Evolutionary conservation across 2,113 vertebrate genomes (phyloP), one percentile per base, ranked within the genome.

Genomic region (Delphinapterus leucas): DNA sequence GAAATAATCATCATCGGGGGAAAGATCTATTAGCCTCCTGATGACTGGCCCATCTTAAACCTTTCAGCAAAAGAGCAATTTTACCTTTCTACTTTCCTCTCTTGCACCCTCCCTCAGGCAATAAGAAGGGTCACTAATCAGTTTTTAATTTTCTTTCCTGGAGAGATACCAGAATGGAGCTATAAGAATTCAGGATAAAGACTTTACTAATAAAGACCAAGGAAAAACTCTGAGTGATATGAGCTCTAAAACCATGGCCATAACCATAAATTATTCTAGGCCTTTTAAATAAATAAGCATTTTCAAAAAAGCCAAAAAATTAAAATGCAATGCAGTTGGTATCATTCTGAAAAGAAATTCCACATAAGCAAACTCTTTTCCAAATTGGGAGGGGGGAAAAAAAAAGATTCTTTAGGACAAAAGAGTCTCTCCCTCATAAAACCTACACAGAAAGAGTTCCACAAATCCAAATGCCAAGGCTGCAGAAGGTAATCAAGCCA

Each of bases 61-160:
- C 74, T 93, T 93, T 88, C 79, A 65, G 88, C 1, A 7, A 91
- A 97, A 96, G 38, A 61, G 68, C 83, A 95, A 55, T 90, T 96
- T 89, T 85, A 84, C 81, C 76, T 96, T 91, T 82, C 85, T 85
- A 38, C 44, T 79, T 41, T 93, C 61, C 88, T 92, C 88, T 71
- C 58, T 25, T 4, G 14, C 15, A 80, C 31, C 47, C 60, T 74
- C 55, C 91, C 58, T 80, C 21, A 0, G 70, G 65, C 80, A 92
- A 70, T 91, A 81, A 94, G 61, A 81, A 93, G 55, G 83, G 33
- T 92, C 63, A 89, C 96, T 93, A 90, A 95, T 88, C 74, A 90
- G 92, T 93, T 96, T 95, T 97, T 93, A 93, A 96, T 97, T 97
- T 92, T 96, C 63, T 91, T 71, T 96, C 82, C 79, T 55, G 25